Evolutionary conservation across 2,888 invertebrate genomes (phyloP).

Genomic region (Aphelenchoides bicaudatus): DNA sequence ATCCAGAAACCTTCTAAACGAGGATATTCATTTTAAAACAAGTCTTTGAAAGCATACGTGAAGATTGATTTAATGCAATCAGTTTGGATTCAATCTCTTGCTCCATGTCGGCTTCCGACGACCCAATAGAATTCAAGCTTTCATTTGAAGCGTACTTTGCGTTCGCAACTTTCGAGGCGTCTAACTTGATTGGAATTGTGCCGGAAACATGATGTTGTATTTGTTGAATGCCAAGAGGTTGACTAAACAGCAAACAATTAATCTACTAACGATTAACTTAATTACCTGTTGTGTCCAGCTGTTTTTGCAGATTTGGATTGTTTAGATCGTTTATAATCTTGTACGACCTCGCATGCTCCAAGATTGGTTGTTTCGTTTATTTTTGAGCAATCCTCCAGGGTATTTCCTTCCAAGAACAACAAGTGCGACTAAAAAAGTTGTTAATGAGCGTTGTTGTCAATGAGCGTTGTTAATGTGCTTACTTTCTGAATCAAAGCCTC

Average conservation of each 20-base stretch:
- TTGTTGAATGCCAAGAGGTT: conserved; percentile 36
- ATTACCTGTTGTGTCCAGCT: conserved; percentile 19
- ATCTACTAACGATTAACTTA: background rate
- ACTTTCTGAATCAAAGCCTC: conserved; percentile 47
- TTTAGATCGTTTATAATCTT: conserved; percentile 50
- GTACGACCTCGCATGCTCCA: conserved; percentile 54
- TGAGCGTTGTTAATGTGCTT: too few relatives aligned
- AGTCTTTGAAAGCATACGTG: conserved; percentile 39
- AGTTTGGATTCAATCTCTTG: conserved; percentile 55
- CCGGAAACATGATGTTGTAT: conserved; percentile 52
- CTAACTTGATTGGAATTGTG: conserved; percentile 49
- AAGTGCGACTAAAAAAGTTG: conserved; percentile 48
- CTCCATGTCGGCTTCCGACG: conserved; percentile 28
- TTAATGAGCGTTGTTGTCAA: too few relatives aligned
- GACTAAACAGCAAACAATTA: conserved; percentile 21
- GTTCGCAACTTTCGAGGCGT: conserved; percentile 39
- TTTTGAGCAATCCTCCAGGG: conserved; percentile 52
- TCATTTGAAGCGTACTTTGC: conserved; percentile 38
- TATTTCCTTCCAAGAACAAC: conserved; percentile 52
- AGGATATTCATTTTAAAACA: conserved; percentile 17
- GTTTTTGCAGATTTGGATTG: conserved; percentile 26
- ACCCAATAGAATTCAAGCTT: conserved; percentile 29
- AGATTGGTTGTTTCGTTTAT: conserved; percentile 54
- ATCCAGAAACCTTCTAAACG: conserved; percentile 66
- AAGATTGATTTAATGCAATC: conserved; percentile 51